These are phyloP conservation scores for Orientallactaga bullata DNA, from an alignment of 2,113 vertebrate species.

Conservation along the genomic window DNA sequence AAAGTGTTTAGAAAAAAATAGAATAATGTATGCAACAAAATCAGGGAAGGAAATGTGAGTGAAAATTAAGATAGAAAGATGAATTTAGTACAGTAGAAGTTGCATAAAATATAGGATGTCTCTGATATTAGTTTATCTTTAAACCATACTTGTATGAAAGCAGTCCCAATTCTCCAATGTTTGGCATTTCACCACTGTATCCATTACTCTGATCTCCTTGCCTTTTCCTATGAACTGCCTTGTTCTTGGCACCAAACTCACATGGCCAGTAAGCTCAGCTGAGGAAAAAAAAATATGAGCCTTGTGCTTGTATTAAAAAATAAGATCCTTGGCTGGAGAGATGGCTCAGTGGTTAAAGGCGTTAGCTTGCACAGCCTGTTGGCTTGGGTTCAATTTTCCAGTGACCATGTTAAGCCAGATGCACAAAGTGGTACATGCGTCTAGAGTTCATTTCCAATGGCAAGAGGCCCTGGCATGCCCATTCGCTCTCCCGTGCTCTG, in stretches of 20 bases:
- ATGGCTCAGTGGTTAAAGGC: too few relatives aligned
- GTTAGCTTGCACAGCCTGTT: too few relatives aligned
- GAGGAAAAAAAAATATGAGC: neutral
- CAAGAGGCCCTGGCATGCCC: too few relatives aligned
- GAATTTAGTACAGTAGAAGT: neutral
- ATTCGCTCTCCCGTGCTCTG: too few relatives aligned
- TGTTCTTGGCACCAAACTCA: neutral
- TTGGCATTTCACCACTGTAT: neutral
- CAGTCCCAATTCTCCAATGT: neutral
- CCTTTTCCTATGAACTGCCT: neutral
- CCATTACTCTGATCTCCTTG: neutral
- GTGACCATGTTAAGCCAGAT: too few relatives aligned
- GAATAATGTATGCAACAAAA: neutral
- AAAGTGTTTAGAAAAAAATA: slow-evolving; percentile 8
- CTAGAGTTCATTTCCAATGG: too few relatives aligned
- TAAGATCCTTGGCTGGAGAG: neutral
- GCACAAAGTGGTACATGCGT: too few relatives aligned
- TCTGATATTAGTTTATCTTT: neutral
- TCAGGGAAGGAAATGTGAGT: neutral
- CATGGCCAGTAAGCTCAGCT: neutral
- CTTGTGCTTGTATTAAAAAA: neutral
- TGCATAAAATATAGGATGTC: neutral
- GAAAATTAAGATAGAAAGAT: neutral
- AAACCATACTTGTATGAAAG: neutral
- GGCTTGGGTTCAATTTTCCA: too few relatives aligned